phyloP scores from a whole-genome alignment of 2,888 invertebrate species.

The Zaprionus bogoriensis region DNA sequence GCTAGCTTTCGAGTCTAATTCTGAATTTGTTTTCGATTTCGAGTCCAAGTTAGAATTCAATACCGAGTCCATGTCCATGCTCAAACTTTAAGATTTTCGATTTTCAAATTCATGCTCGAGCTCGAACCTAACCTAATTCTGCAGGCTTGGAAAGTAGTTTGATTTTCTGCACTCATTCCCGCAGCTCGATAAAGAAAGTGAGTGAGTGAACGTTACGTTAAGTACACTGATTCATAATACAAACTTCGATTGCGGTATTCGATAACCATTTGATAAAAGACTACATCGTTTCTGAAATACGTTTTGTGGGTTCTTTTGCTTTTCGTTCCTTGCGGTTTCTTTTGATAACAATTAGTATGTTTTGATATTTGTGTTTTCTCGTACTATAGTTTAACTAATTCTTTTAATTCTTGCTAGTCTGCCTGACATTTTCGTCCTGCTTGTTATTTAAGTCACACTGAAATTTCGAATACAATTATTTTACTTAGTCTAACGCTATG shows the following conservation, averaged over 20 bases:
- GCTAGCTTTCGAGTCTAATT: no score
- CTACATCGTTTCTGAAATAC: conserved; percentile 5
- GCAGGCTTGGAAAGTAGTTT: no score
- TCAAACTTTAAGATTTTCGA: neutral
- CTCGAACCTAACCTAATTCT: neutral
- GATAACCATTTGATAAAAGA: conserved; percentile 11
- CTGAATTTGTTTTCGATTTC: no score
- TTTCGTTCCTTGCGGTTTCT: conserved; percentile 1
- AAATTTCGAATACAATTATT: conserved; percentile 42
- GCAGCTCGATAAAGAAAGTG: conserved; percentile 14
- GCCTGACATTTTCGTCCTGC: neutral
- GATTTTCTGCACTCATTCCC: neutral
- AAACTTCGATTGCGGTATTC: conserved; percentile 23
- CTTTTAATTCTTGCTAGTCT: conserved; percentile 9
- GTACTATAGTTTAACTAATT: conserved; percentile 17
- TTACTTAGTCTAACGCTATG: conserved; percentile 60
- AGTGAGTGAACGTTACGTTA: conserved; percentile 22
- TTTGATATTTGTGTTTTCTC: conserved; percentile 35
- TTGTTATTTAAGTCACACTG: conserved; percentile 44
- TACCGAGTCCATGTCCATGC: no score
- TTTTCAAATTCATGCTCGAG: conserved; percentile 11
- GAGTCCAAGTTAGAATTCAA: neutral
- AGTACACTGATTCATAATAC: conserved; percentile 44
- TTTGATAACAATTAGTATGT: conserved; percentile 36
- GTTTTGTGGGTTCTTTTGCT: conserved; percentile 10